Evolutionary conservation across 2,888 invertebrate genomes (phyloP), one percentile per base, ranked within the genome.

Genomic region (Drosophila demipolita): DNA sequence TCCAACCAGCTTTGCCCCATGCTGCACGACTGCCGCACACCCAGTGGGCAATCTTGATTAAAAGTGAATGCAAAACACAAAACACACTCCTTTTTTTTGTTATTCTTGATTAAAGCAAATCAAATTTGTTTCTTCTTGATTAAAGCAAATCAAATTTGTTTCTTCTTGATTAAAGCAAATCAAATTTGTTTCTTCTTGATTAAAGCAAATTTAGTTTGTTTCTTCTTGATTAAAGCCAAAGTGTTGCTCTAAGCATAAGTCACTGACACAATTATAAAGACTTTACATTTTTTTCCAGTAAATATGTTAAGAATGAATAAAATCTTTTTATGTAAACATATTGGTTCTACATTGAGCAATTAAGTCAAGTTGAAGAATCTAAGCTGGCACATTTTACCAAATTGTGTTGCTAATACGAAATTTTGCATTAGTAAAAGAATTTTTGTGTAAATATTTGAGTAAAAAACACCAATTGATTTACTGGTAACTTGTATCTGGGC

Each of bases 11-110:
- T 3, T 2, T 8, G 33, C 11, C 23, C 23, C 20, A 42, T n/a
- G 65, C 50, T 52, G 29, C 29, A 15, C 42, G 67, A 67, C 67
- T 36, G 6, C 0, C 1, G 57, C 20, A 68, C 68, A 68, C 68
- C 52, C 57, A 40, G 15, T 32, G 38, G 5, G 5, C 26, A 33
- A 33, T n/a, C 29, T 20, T n/a, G n/a, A 32, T 57, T 32, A n/a
- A 40, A 38, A 26, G n/a, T 36, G 11, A n/a, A n/a, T 29, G 49
- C 49, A 5, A 29, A 29, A 11, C 15, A 8, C 7, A 26, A 26
- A 26, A 26, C 26, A 29, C 6, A 29, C 0, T 29, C 6, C 6
- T 29, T 29, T 29, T 29, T 29, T 29, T 29, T 29, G 5, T 6
- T 29, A 29, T 29, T 29, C 6, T 4, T 29, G 29, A 29, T 29